These are phyloP conservation scores for Phrixothrix hirtus DNA, from an alignment of 2,888 invertebrate species.

Conservation along the genomic window DNA sequence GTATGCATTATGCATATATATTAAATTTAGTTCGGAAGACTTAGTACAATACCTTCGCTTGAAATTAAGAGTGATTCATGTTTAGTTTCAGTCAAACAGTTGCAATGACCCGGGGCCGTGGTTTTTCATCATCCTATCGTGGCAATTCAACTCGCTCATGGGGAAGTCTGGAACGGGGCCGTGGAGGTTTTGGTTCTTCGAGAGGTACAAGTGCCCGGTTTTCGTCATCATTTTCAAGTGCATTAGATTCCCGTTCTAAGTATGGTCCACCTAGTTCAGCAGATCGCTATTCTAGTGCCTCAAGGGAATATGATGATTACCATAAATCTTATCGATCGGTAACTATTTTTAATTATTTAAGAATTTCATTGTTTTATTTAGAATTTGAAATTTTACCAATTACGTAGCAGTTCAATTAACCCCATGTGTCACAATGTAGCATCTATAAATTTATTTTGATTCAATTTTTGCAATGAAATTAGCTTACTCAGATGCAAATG, in stretches of 20 bases:
- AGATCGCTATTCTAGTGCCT: slow-evolving; percentile 45
- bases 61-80: slow-evolving; percentile 19
- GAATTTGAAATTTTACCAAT: too few species aligned
- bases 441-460: too few species aligned
- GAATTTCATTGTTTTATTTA: slow-evolving; percentile 1
- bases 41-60: background rate
- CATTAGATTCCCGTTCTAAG: slow-evolving; percentile 48
- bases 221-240: slow-evolving; percentile 40
- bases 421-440: too few species aligned
- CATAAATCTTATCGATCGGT: slow-evolving; percentile 49
- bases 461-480: too few species aligned
- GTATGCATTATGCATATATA: too few species aligned
- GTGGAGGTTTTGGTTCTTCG: slow-evolving; percentile 40
- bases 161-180: slow-evolving; percentile 37
- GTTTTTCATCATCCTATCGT: slow-evolving; percentile 44
- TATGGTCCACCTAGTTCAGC: slow-evolving; percentile 40
- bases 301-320: slow-evolving; percentile 47
- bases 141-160: slow-evolving; percentile 44
- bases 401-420: too few species aligned
- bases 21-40: too few species aligned
- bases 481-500: too few species aligned
- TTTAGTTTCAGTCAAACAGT: slow-evolving; percentile 46
- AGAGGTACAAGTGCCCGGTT: slow-evolving; percentile 42
- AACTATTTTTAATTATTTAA: slow-evolving; percentile 31
- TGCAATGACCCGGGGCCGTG: slow-evolving; percentile 46